phyloP scores from a whole-genome alignment of 2,113 vertebrate species.

The Seriola rivoliana region DNA sequence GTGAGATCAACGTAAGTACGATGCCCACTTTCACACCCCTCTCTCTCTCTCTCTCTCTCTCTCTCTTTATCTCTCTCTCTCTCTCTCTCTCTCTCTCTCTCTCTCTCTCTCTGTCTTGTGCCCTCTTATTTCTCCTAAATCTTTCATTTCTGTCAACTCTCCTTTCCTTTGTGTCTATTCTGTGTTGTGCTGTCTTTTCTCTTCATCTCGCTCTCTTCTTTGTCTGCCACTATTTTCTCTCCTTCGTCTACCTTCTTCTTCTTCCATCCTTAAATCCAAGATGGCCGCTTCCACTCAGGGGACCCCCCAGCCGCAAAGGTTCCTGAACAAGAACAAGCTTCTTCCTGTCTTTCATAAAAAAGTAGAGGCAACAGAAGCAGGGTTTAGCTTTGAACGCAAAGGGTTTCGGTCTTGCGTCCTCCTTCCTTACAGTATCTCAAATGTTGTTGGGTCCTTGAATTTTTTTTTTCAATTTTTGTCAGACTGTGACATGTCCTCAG shows the following conservation, averaged over 20 bases:
- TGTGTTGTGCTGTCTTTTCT: slow-evolving; percentile 74
- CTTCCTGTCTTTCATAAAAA: slow-evolving; percentile 51
- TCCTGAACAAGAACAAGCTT: slow-evolving; percentile 46
- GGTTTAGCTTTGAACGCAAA: slow-evolving; percentile 55
- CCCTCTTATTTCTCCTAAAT: slow-evolving; percentile 62
- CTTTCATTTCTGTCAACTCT: slow-evolving; percentile 69
- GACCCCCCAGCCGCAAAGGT: slow-evolving; percentile 28
- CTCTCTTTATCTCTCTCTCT: slow-evolving; percentile 72
- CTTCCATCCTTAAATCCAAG: slow-evolving; percentile 73
- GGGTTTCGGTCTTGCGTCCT: slow-evolving; percentile 47
- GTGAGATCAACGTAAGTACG: slow-evolving; percentile 99
- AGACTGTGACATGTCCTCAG: slow-evolving; percentile 70
- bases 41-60: slow-evolving; percentile 71
- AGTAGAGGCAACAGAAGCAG: slow-evolving; percentile 56
- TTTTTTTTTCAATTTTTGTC: slow-evolving; percentile 37
- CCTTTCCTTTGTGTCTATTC: slow-evolving; percentile 44
- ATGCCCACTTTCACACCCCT: slow-evolving; percentile 85
- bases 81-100: slow-evolving; percentile 72
- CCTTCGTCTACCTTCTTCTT: slow-evolving; percentile 14
- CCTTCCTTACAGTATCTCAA: slow-evolving; percentile 44
- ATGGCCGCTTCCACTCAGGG: slow-evolving; percentile 72
- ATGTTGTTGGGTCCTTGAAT: slow-evolving; percentile 54
- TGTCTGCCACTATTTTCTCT: slow-evolving; percentile 27
- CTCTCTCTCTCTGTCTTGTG: slow-evolving; percentile 77
- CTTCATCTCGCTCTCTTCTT: slow-evolving; percentile 43